phyloP scores from a whole-genome alignment of 2,797 vertebrate genomes.

The Champsocephalus esox region DNA sequence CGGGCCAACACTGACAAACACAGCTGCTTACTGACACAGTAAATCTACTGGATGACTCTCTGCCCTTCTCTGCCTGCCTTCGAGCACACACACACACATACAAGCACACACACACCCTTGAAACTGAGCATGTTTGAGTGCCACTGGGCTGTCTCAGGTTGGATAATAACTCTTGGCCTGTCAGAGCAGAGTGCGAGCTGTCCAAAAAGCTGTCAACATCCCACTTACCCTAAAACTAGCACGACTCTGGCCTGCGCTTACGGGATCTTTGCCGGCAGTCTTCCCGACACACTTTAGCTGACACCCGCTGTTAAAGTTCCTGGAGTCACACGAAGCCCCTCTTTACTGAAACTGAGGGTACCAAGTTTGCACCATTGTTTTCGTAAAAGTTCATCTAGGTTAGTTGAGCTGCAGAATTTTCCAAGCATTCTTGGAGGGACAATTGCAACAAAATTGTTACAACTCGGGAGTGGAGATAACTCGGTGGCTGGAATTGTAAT shows the following conservation, averaged over 20 bases:
- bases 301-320: conserved; percentile 56
- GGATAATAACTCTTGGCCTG: conserved; percentile 81
- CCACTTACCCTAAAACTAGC: conserved; percentile 80
- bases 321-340: conserved; percentile 36
- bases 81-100: conserved; percentile 39
- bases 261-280: conserved; percentile 72
- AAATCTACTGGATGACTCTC: conserved; percentile 76
- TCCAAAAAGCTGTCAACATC: conserved; percentile 84
- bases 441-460: conserved; percentile 1
- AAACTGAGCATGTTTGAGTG: conserved; percentile 68
- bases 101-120: conserved; percentile 28
- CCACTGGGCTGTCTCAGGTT: conserved; percentile 79
- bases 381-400: conserved; percentile 23
- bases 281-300: conserved; percentile 73
- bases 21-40: conserved; percentile 81
- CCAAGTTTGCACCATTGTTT: conserved; percentile 39
- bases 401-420: conserved; percentile 4
- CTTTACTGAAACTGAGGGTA: conserved; percentile 39
- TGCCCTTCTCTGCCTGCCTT: conserved; percentile 61
- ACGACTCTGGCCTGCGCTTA: conserved; percentile 66
- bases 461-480: conserved; percentile 2
- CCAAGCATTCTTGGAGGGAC: conserved; percentile 2
- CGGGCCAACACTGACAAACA: conserved; percentile 74
- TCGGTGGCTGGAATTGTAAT: background rate
- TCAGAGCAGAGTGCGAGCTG: conserved; percentile 67